Conservation (phyloP, 23 tunicate genomes). For the Corella eumyota region DNA sequence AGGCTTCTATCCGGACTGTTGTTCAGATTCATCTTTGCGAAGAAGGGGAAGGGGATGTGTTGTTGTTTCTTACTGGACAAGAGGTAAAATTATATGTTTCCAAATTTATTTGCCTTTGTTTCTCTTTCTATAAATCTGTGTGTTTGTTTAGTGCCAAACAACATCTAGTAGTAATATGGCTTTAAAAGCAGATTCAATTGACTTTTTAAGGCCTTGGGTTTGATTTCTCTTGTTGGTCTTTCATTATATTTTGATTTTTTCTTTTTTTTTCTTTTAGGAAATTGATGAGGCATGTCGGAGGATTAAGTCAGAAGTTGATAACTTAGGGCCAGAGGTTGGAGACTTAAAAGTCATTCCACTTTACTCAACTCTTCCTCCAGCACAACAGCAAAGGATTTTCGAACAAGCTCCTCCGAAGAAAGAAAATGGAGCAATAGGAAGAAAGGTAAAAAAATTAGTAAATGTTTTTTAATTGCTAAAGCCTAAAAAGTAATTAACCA, state of each 20-base stretch:
- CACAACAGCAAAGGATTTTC: conserved; percentile 85
- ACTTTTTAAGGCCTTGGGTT: no score
- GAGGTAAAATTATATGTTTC: conserved; percentile 39
- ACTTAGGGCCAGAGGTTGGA: conserved; percentile 89
- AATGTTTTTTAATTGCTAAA: no score
- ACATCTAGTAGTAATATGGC: no score
- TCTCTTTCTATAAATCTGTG: no score
- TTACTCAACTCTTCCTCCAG: conserved; percentile 87
- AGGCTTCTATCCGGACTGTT: conserved; percentile 93
- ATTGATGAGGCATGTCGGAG: conserved; percentile 97
- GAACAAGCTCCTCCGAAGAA: conserved; percentile 83
- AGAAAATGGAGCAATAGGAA: conserved; percentile 84
- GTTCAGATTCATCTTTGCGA: conserved; percentile 96
- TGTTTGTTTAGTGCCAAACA: no score
- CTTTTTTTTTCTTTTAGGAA: no score
- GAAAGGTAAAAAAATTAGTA: conserved; percentile 30
- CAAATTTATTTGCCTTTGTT: no score
- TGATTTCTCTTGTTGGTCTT: no score
- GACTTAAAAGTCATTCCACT: conserved; percentile 81
- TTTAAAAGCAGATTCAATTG: no score
- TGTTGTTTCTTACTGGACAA: conserved; percentile 96
- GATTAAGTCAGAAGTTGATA: conserved; percentile 77
- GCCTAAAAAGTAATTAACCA: background rate
- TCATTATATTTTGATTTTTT: no score
- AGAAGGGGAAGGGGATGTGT: conserved; percentile 82